Percentiles rank a stretch among this genome's conserved stretches.
phyloP scores from a whole-genome alignment of 2,797 vertebrate species.

The Manis crassicaudata region DNA sequence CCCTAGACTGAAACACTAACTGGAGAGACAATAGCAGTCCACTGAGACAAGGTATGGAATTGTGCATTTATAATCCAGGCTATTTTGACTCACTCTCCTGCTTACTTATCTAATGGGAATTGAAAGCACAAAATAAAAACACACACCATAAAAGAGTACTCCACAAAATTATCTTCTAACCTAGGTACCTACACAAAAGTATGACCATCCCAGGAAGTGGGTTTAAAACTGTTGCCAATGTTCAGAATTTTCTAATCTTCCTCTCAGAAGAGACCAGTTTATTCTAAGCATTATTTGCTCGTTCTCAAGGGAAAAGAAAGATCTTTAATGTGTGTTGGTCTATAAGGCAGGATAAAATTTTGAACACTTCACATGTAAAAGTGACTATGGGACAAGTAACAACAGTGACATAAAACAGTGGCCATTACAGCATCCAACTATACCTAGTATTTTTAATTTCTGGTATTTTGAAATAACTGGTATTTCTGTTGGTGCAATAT shows the following conservation, averaged over 20 bases:
- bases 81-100: background rate
- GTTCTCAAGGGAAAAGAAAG: background rate
- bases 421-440: background rate
- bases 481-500: background rate
- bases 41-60: background rate
- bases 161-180: background rate
- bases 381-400: background rate
- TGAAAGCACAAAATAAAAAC: background rate
- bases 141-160: background rate
- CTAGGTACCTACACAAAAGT: background rate
- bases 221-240: background rate
- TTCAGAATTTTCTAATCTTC: slow-evolving; percentile 5
- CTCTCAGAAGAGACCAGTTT: background rate
- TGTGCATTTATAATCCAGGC: background rate
- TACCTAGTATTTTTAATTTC: background rate
- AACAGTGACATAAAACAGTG: background rate
- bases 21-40: background rate
- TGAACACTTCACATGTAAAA: background rate
- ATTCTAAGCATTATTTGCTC: background rate
- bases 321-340: background rate
- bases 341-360: background rate
- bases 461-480: background rate
- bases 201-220: background rate
- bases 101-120: background rate
- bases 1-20: background rate